Evolutionary conservation across 2,888 invertebrate genomes (phyloP).

Genomic region (Leucophenga montana): DNA sequence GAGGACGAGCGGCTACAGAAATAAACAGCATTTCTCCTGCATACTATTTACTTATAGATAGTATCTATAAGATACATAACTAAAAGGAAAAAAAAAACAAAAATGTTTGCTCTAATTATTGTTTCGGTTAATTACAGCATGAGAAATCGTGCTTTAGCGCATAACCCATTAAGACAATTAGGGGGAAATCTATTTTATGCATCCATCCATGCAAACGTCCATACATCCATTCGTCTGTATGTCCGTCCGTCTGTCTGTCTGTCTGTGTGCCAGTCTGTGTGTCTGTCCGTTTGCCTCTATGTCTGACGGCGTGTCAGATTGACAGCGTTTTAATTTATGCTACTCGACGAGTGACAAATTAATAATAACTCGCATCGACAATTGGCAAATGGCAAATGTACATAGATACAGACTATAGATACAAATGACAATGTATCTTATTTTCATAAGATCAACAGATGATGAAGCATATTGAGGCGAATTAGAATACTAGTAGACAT

Average conservation of each 20-base stretch:
- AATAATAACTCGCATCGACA: constrained; percentile 67
- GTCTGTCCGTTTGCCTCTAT: constrained; percentile 53
- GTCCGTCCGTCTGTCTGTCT: constrained; percentile 36
- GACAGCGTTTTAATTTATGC: constrained; percentile 32
- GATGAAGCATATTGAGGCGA: neutral
- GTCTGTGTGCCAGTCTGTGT: neutral
- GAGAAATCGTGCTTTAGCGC: too few relatives aligned
- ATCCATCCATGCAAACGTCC: too few relatives aligned
- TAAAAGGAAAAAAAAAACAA: constrained; percentile 30
- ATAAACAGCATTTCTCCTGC: too few relatives aligned
- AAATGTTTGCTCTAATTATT: constrained; percentile 26
- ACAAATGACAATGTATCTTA: neutral
- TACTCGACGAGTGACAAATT: constrained; percentile 61
- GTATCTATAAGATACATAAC: constrained; percentile 7
- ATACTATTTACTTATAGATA: too few relatives aligned
- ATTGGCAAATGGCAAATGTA: constrained; percentile 42
- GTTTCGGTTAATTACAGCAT: too few relatives aligned
- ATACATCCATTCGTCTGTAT: constrained; percentile 51
- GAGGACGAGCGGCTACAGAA: too few relatives aligned
- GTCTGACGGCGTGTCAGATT: constrained; percentile 37
- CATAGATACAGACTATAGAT: constrained; percentile 9
- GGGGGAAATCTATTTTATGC: too few relatives aligned
- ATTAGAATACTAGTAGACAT: constrained; percentile 21
- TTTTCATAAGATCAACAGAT: constrained; percentile 24
- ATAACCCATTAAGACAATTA: too few relatives aligned